Conservation (phyloP, 2,888 invertebrate genomes). For the Volucella inanis region DNA sequence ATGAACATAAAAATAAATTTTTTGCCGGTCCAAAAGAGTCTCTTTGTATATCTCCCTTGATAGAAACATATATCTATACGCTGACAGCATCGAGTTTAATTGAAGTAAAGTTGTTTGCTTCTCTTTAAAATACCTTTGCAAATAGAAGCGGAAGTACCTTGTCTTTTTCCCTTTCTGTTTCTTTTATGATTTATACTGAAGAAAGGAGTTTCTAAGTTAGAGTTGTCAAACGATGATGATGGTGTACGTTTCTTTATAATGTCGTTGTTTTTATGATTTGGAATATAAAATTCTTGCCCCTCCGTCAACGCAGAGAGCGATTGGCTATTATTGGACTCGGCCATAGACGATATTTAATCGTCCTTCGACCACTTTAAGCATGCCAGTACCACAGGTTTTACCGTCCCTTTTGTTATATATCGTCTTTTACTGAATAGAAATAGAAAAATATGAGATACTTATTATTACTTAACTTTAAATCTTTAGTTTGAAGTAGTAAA, state of each 20-base stretch:
- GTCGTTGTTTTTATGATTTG: conserved; percentile 28
- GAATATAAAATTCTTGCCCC: conserved; percentile 83
- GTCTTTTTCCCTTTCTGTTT: too few relatives aligned
- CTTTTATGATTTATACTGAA: conserved; percentile 60
- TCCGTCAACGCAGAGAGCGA: conserved; percentile 89
- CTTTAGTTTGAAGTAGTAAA: too few relatives aligned
- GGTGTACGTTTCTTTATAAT: conserved; percentile 26
- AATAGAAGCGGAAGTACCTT: too few relatives aligned
- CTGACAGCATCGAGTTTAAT: too few relatives aligned
- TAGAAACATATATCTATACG: too few relatives aligned
- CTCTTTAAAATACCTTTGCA: too few relatives aligned
- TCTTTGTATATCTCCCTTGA: too few relatives aligned
- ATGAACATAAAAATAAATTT: too few relatives aligned
- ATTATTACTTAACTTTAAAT: too few relatives aligned
- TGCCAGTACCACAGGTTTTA: conserved; percentile 78
- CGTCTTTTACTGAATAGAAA: background rate
- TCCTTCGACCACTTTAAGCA: conserved; percentile 84
- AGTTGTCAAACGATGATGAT: conserved; percentile 31
- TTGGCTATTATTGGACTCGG: conserved; percentile 93
- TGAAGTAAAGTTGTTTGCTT: too few relatives aligned
- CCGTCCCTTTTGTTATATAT: conserved; percentile 9
- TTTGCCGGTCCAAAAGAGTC: too few relatives aligned
- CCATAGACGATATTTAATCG: conserved; percentile 94
- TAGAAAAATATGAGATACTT: background rate
- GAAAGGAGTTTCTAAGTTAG: conserved; percentile 64